Percentiles rank a stretch among this genome's conserved stretches.
Evolutionary conservation across 2,797 vertebrate species (phyloP).

Genomic region (Neosilurus mollespiculum): DNA sequence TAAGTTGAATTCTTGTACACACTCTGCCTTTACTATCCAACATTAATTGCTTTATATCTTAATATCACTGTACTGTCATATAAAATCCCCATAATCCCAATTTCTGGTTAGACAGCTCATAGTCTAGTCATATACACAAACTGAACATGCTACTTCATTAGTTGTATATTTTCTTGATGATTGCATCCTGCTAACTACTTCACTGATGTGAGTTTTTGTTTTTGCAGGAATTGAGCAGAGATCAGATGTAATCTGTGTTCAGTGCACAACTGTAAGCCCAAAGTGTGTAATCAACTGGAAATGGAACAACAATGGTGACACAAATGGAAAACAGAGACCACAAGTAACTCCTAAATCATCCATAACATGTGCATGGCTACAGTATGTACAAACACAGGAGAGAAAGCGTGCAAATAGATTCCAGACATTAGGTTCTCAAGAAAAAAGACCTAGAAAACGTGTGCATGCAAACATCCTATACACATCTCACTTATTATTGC

Average conservation of each 20-base stretch:
- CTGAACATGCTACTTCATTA: background rate
- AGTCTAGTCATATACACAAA: background rate
- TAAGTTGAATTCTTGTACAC: background rate
- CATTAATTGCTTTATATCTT: background rate
- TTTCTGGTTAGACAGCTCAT: background rate
- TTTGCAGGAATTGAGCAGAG: background rate
- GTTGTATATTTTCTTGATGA: background rate
- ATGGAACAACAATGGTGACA: background rate
- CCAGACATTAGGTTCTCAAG: background rate
- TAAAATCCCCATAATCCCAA: background rate
- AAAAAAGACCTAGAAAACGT: too few relatives aligned
- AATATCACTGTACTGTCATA: background rate
- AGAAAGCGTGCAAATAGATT: background rate
- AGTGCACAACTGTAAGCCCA: conserved; percentile 1
- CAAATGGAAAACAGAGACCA: conserved; percentile 14
- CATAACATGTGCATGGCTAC: background rate
- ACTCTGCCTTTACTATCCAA: background rate
- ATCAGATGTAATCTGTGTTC: conserved; percentile 6
- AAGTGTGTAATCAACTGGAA: background rate
- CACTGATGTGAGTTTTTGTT: conserved; percentile 12
- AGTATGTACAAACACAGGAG: background rate
- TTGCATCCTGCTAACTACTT: background rate
- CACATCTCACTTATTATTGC: too few relatives aligned
- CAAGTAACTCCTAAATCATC: background rate
- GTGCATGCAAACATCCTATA: too few relatives aligned